Base-by-base conservation (phyloP, 2,888 invertebrate genomes). In the Eupeodes luniger region DNA sequence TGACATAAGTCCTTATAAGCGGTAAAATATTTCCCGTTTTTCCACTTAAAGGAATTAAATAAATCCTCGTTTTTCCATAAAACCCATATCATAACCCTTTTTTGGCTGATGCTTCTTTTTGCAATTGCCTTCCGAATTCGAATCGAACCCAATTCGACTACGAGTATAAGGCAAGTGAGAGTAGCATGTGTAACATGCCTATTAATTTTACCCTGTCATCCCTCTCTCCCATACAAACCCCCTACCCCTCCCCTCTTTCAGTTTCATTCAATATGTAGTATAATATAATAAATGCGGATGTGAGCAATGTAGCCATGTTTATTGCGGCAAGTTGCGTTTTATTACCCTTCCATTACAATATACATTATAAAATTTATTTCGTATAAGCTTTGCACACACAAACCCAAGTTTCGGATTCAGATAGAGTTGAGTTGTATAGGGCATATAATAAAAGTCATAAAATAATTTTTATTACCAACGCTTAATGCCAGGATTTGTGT, bases 241-340 rank as follows among this genome's bases (percentile, higher is more conserved):
- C 44, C 27, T 3, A 5, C 34, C 47, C 34, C 5, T n/a, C 9
- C n/a, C 27, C 44, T 53, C n/a, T 51, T 53, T 19, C 14, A 40
- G 14, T 40, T 66, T n/a, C 75, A 53, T 66, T n/a, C 75, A 53
- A 64, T 59, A 44, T n/a, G 34, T 59, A n/a, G 40, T 40, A 49
- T 47, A 59, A 64, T 49, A 66, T 66, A 66, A 49, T 59, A 76
- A 66, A 85, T 82, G 67, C 83, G 86, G 75, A 79, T 86, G 83
- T 83, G 55, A 79, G 86, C 79, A 76, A 86, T 86, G 86, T 86
- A 66, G 66, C 66, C 27, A 83, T 80, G 86, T 87, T 87, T 87
- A 87, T 87, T 87, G 87, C 80, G 84, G 84, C 87, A 87, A 87
- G 84, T 87, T 87, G 80, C 84, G 84, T 87, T 87, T 87, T 87